Conservation (phyloP, 2,113 vertebrate genomes). For the Syrmaticus mikado region DNA sequence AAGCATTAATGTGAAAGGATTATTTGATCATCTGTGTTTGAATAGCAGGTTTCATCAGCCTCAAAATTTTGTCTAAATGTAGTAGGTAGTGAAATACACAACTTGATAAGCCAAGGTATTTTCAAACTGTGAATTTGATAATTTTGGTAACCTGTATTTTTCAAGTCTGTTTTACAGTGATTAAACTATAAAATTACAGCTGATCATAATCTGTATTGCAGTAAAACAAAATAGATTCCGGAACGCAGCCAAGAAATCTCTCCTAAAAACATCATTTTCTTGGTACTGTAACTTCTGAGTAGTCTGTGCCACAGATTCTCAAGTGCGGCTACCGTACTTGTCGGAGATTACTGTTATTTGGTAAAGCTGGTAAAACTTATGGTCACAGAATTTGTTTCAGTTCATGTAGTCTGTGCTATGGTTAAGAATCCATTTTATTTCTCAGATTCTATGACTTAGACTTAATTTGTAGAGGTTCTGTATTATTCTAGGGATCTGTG, state of each 20-base stretch:
- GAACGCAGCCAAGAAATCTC: not conserved
- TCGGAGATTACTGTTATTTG: not conserved
- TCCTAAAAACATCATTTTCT: not conserved
- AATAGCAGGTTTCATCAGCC: slow-evolving; percentile 4
- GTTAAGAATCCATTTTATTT: not conserved
- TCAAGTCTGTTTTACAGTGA: not conserved
- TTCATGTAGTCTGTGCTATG: not conserved
- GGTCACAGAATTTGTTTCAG: not conserved
- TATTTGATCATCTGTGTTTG: slow-evolving; percentile 2
- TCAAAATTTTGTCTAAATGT: slow-evolving; percentile 42
- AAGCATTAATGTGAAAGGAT: not conserved
- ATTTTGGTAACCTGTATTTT: not conserved
- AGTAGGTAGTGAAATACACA: not conserved
- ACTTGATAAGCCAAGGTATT: not conserved
- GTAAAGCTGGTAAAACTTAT: not conserved
- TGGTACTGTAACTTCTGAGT: not conserved
- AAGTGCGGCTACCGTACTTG: not conserved
- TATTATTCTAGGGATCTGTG: not conserved
- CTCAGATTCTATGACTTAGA: not conserved
- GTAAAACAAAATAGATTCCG: not conserved
- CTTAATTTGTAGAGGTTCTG: no score
- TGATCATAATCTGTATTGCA: not conserved
- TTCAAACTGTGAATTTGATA: not conserved
- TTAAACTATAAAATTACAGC: not conserved
- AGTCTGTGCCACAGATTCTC: fast-evolving